Conservation (phyloP, 2,888 invertebrate genomes). For the Acrobasis consociella region DNA sequence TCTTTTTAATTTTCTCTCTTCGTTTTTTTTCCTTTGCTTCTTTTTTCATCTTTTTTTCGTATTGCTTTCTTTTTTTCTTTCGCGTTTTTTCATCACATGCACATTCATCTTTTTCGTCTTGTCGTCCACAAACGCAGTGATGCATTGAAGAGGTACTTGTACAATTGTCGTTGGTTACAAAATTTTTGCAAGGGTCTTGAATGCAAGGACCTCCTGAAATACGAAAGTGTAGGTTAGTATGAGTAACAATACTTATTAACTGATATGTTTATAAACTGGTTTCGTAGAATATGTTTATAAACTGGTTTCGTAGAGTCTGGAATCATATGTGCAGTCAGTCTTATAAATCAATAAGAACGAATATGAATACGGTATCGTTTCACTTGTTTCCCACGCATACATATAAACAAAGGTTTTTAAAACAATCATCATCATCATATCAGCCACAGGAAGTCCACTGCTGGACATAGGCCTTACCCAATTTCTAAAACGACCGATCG, state of each 20-base stretch:
- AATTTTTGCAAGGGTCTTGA: neutral
- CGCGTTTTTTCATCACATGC: constrained; percentile 24
- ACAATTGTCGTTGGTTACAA: neutral
- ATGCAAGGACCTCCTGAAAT: neutral
- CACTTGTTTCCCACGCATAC: too few relatives aligned
- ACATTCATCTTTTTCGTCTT: constrained; percentile 17
- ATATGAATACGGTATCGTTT: too few relatives aligned
- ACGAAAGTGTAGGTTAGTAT: neutral
- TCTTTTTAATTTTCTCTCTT: constrained; percentile 33
- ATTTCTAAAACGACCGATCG: too few relatives aligned
- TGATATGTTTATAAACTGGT: neutral
- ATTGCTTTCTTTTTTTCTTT: constrained; percentile 2
- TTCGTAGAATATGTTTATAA: too few relatives aligned
- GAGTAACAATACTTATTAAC: neutral
- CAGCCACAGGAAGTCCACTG: too few relatives aligned
- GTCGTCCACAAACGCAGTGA: constrained; percentile 13
- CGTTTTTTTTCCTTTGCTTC: constrained; percentile 27
- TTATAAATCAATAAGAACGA: too few relatives aligned
- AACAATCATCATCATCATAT: too few relatives aligned
- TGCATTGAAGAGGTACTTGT: neutral
- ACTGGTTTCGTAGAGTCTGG: too few relatives aligned
- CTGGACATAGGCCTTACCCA: too few relatives aligned
- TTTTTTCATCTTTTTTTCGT: constrained; percentile 7
- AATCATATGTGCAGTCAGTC: too few relatives aligned
- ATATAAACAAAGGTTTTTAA: too few relatives aligned